Percentiles rank a stretch among this genome's conserved stretches.
These are phyloP conservation scores for Mormyrus hasselquistii DNA, from an alignment of 2,797 vertebrate genomes.

Conservation along the genomic window DNA sequence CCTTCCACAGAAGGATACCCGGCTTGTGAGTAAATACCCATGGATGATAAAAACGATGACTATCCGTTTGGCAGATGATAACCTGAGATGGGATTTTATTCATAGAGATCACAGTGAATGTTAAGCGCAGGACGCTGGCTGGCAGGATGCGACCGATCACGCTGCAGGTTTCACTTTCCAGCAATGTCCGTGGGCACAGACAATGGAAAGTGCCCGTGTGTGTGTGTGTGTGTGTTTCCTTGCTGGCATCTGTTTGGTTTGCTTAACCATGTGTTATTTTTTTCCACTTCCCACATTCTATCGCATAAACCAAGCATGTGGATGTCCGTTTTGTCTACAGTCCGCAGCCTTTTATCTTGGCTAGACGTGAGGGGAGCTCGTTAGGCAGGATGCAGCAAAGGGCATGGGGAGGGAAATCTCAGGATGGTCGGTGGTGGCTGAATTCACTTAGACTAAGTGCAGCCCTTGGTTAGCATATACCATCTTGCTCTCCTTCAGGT, in stretches of 20 bases:
- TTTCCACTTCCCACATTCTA: slow-evolving; percentile 7
- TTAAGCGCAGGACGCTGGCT: slow-evolving; percentile 29
- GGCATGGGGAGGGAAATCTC: neutral
- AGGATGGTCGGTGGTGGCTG: neutral
- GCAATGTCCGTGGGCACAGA: slow-evolving; percentile 41
- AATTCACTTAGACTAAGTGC: neutral
- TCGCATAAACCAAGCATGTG: neutral
- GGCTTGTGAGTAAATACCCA: neutral
- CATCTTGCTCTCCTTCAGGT: neutral
- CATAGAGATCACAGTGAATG: neutral
- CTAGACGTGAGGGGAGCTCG: slow-evolving; percentile 5
- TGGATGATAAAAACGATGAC: slow-evolving; percentile 11
- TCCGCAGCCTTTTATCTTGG: slow-evolving; percentile 21
- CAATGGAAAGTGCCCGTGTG: slow-evolving; percentile 40
- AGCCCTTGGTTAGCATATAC: neutral
- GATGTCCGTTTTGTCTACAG: slow-evolving; percentile 20
- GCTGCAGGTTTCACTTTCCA: slow-evolving; percentile 23
- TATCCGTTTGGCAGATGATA: neutral
- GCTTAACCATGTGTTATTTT: neutral
- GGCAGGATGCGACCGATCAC: slow-evolving; percentile 34
- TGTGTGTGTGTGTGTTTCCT: slow-evolving; percentile 31
- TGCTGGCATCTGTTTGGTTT: slow-evolving; percentile 23
- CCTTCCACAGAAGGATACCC: neutral
- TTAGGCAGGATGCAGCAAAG: neutral
- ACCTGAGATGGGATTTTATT: neutral